Base-by-base conservation (phyloP, 2,888 invertebrate species). In the Tenthredo notha region DNA sequence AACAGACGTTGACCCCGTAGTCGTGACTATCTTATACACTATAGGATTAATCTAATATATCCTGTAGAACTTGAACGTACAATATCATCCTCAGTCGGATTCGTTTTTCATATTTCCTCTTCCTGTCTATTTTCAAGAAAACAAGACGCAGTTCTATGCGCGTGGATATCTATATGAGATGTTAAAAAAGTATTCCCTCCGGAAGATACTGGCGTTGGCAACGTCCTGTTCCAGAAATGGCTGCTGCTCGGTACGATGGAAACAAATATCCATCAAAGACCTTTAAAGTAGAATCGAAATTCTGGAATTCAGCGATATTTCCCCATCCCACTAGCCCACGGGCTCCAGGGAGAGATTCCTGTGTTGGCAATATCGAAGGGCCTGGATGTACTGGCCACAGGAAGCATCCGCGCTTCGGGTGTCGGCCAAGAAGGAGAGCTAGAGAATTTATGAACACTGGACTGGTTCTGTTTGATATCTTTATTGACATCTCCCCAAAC, bases 381-480 rank as follows among this genome's bases (percentile, higher is more conserved):
- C 85, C 85, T 85, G 82, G 78, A 87, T 85, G 83, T 77, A 80
- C 25, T 85, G 85, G 72, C 77, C 80, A 77, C 82, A 86, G 87
- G 86, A 87, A 87, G 85, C 78, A 54, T 77, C 77, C 77, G 77
- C 77, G 77, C 77, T 77, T 50, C 50, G 61, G 78, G 77, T 37
- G 47, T 43, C 80, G 47, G 25, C n/a, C 65, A 54, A 58, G 43
- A 21, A 50, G 67, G 40, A 80, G 50, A 37, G 72, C 54, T 50
- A 65, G 61, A 43, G 72, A 90, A 90, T 90, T 90, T 90, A 89
- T 87, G 88, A 88, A 89, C 87, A 86, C 87, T 80, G 61, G 80
- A 80, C 80, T 80, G 80, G 89, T 88, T 90, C 87, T 89, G 88
- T 87, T 89, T 89, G 88, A 88, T 89, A 89, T 90, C 90, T 90